These are phyloP conservation scores for Boulengeromyrus knoepffleri DNA, from an alignment of 2,113 vertebrate genomes.

Conservation along the genomic window DNA sequence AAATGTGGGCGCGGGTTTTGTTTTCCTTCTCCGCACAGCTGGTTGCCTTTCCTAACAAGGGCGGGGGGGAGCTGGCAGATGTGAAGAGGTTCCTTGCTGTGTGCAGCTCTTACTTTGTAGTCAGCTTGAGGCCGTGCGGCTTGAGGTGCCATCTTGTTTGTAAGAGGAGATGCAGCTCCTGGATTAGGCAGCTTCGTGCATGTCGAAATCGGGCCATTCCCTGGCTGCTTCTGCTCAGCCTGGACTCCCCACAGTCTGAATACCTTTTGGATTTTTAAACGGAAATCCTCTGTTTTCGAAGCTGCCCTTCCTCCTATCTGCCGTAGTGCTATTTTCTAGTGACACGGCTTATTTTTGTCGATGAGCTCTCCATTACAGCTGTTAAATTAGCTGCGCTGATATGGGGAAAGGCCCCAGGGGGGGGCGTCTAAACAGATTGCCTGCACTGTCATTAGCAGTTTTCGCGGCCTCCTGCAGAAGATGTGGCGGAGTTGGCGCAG, in stretches of 20 bases:
- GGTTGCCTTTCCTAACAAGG: background rate
- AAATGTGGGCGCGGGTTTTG: constrained; percentile 5
- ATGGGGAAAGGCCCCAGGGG: background rate
- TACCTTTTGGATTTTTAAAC: background rate
- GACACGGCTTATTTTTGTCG: background rate
- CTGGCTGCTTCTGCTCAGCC: background rate
- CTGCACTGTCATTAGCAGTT: background rate
- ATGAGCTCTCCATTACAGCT: background rate
- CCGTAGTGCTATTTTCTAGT: background rate
- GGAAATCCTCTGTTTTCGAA: background rate
- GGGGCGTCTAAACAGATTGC: background rate
- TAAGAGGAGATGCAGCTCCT: background rate
- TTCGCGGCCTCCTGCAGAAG: background rate
- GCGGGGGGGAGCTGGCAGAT: background rate
- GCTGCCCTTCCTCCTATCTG: background rate
- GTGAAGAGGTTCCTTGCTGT: background rate
- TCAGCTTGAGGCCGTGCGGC: background rate
- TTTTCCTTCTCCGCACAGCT: background rate
- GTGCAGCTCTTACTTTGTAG: background rate
- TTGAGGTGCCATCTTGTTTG: background rate
- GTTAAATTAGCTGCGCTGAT: background rate
- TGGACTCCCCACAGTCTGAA: background rate
- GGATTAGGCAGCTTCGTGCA: background rate
- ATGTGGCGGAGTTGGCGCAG: background rate
- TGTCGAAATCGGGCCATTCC: background rate